Base-by-base conservation (phyloP, 1,140 invertebrate species). In the Papilio aristodemus region DNA sequence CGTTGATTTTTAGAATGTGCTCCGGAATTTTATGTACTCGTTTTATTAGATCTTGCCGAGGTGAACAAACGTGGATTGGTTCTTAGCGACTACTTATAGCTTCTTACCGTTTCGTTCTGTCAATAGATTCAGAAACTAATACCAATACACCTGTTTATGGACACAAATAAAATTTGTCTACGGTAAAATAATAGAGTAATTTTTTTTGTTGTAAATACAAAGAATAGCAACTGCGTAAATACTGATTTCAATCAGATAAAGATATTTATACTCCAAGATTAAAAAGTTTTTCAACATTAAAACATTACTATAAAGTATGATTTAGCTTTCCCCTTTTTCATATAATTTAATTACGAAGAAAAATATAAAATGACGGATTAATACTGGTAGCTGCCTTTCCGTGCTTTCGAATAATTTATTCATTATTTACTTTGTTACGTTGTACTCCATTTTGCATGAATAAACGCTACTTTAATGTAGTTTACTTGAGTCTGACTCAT, bases 41-140 rank as follows among this genome's bases (percentile, higher is more conserved):
- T 62, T 62, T 62, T 62, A 62, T 62, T 62, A 62, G 59, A 62
- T 19, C 59, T 62, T 17, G 59, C n/a, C 8, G 17, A 62, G 59
- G 59, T 62, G 36, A 62, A 62, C 36, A 62, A 62, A 62, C 59
- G 59, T 62, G 36, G 32, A 62, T 62, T 39, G 59, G 27, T 62
- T 62, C 32, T 62, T 38, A 62, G 27, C 36, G n/a, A 62, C 36
- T 62, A 17, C 59, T 38, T 37, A 62, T 9, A 17, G 32, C 36
- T 17, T 22, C 46, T 54, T 9, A 22, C 19, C 46, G 19, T 54
- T 22, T 54, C 1, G n/a, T 50, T 50, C 10, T 54, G 9, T 11
- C 19, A 54, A 11, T 25, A 25, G 19, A 22, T 54, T 54, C 22
- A 50, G 19, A 19, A 11, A 3, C 9, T 22, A 9, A 50, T 46